phyloP scores from a whole-genome alignment of 2,797 vertebrate genomes.

The Mus minutoides region DNA sequence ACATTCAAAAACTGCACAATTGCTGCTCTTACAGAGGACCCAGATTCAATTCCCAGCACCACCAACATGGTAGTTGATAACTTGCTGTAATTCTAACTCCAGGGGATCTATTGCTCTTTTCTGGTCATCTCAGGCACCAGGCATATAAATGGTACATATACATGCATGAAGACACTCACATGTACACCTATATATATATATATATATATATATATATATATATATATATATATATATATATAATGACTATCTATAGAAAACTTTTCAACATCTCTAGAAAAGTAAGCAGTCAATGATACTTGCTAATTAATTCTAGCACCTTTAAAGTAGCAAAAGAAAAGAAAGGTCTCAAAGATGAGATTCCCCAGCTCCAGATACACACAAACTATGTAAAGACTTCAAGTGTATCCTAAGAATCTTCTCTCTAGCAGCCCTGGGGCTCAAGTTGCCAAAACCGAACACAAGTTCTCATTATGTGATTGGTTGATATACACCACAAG shows the following conservation, averaged over 20 bases:
- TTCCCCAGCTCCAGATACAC: neutral
- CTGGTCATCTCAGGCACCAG: neutral
- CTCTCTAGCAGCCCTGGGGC: neutral
- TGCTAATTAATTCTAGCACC: neutral
- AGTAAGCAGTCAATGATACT: neutral
- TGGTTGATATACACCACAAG: neutral
- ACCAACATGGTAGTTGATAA: neutral
- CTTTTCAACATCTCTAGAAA: neutral
- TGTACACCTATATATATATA: no score
- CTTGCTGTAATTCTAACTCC: neutral
- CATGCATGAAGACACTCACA: neutral
- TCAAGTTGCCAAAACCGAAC: neutral
- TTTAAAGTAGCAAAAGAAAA: neutral
- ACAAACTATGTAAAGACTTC: neutral
- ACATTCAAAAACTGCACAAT: neutral
- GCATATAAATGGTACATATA: neutral
- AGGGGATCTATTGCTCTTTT: neutral
- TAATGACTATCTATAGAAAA: neutral
- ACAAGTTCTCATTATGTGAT: neutral
- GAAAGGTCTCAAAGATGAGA: neutral
- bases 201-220: no score
- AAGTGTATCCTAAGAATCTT: neutral
- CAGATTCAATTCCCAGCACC: neutral
- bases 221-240: no score
- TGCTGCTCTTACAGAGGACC: neutral